phyloP scores from a whole-genome alignment of 1,140 invertebrate genomes.

The Ditylenchus dipsaci region DNA sequence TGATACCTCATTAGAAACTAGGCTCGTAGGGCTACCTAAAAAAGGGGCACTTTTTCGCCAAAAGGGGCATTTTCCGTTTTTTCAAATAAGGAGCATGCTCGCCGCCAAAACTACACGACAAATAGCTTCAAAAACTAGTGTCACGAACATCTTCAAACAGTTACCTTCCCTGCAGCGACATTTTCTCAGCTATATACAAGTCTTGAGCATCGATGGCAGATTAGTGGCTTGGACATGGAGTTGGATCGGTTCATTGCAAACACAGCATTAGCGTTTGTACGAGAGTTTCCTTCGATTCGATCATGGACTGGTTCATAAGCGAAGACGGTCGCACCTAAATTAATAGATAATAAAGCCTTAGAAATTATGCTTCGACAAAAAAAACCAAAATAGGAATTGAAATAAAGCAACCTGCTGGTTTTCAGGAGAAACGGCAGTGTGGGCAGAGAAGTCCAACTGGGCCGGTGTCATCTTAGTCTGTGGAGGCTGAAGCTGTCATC shows the following conservation, averaged over 20 bases:
- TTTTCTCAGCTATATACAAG: constrained; percentile 31
- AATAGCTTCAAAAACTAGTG: no score
- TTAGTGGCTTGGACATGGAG: not conserved
- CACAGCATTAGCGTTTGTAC: not conserved
- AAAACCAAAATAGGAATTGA: not conserved
- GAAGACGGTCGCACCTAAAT: not conserved
- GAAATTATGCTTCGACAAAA: no score
- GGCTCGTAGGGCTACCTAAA: no score
- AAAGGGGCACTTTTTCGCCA: no score
- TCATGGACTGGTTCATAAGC: not conserved
- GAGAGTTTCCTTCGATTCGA: not conserved
- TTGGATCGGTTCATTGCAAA: not conserved
- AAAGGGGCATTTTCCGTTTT: no score
- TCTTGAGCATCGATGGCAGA: constrained; percentile 22
- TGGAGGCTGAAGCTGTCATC: not conserved
- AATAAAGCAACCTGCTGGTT: not conserved
- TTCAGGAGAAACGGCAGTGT: not conserved
- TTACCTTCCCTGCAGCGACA: constrained; percentile 28
- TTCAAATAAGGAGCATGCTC: no score
- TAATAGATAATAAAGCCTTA: not conserved
- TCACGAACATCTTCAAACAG: not conserved
- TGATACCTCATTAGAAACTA: no score
- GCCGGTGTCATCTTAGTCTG: no score
- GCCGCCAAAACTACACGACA: no score
- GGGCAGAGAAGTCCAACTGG: no score